Evolutionary conservation across 2,888 invertebrate genomes (phyloP), one percentile per base, ranked within the genome.

Genomic region (Deroplatys truncata): DNA sequence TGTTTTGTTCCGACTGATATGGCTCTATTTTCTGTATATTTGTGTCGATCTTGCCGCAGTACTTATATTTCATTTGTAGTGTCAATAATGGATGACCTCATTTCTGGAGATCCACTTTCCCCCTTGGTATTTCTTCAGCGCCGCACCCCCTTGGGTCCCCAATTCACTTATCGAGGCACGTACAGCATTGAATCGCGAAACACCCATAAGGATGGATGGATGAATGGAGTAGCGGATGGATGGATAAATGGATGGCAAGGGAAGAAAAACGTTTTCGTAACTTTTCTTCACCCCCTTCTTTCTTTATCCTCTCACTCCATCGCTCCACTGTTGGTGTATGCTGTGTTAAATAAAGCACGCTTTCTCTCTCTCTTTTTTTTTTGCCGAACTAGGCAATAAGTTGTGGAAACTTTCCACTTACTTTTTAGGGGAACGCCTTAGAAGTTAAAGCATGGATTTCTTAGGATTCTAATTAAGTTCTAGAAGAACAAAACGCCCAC

Each of bases 121-220:
- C 56, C 7, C 25, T 72, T 72, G 25, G 20, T 72, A 20, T 72
- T 72, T 72, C 56, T 56, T 16, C 25, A 20, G 20, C 56, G 25
- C 56, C 56, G 10, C 49, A 3, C 15, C 9, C 49, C 9, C n/a
- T 35, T 28, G 16, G 15, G 28, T 56, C 56, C 56, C 28, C 85
- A 56, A 85, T 85, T 85, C 85, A 85, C 85, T 85, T 85, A 85
- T 56, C 28, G 43, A 85, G 28, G 85, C 85, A 85, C 85, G 85
- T 85, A 85, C 85, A 16, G 43, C 56, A 85, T 85, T 85, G 85
- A 85, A 85, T 85, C 49, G 49, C 85, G 85, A 49, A 85, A 85
- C 85, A 85, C 49, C 49, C 56, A 72, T 72, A 72, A 72, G 56
- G 56, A 25, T 0, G 56, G 56, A 72, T 72, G 56, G 56, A 72